Evolutionary conservation across 2,797 vertebrate species (phyloP), one percentile per base, ranked within the genome.

Genomic region (Mormyrops boulengeri): DNA sequence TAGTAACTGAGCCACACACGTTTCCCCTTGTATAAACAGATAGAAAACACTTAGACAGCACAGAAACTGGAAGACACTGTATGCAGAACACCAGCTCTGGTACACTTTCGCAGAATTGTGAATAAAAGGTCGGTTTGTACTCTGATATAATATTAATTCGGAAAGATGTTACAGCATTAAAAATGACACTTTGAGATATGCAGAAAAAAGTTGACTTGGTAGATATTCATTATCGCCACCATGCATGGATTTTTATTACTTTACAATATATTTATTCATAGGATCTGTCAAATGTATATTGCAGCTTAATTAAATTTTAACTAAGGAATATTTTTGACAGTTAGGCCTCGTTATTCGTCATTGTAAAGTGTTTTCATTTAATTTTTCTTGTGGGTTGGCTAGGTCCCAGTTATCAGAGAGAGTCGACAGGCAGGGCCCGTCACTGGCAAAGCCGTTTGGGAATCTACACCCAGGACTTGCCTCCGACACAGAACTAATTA

Each of bases 401-500:
- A 4, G 50, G 85, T 87, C 47, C 47, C 19, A 85, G 22, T 26
- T 85, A 44, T 84, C 41, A 44, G 85, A 19, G 14, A 3, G 50
- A 57, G 50, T 19, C 0, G 44, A 7, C 44, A 49, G 55, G 55
- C 55, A 60, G n/a, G 55, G 19, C 26, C 53, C 41, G 3, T 41
- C n/a, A n/a, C n/a, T n/a, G 7, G n/a, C 62, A 34, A 9, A 87
- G 19, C 26, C 85, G 0, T 87, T 34, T 7, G 26, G 85, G 52
- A 34, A 55, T 57, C 22, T 38, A 87, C 17, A 4, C 26, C 14
- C 50, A 11, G 50, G 30, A 55, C 12, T 60, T 87, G 50, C 26
- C 60, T 87, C 38, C 85, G 53, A 87, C n/a, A 57, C 85, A 87
- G 17, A 38, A 87, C 85, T 87, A 87, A 87, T 87, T 87, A 87